Base-by-base conservation (phyloP, 2,888 invertebrate species). In the Pachydiplax longipennis region DNA sequence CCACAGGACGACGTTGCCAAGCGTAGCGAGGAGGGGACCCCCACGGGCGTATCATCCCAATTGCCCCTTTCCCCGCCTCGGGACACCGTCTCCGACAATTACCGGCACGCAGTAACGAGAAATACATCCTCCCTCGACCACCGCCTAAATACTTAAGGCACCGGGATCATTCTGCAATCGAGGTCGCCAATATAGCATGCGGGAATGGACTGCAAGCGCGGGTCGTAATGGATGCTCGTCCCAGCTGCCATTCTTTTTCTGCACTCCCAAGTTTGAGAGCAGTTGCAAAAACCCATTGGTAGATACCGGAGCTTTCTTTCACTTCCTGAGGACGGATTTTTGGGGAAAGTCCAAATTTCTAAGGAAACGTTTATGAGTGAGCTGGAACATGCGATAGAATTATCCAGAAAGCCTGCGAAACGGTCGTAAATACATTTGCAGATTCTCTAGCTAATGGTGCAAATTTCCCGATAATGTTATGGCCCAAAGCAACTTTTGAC, bases 1-100 rank as follows among this genome's bases (percentile, higher is more conserved):
- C 40, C 83, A 31, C 22, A 53, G 13, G 58, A 83, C 87, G 87
- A 65, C 87, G 87, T 87, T 87, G 87, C 87, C 87, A 87, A 87
- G 87, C 87, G 61, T 61, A 58, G 22, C 35, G 12, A n/a, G 25
- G 3, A 13, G 37, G 22, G 48, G 15, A 58, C 83, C 83, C 58
- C 83, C 44, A 58, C 25, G 25, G 73, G 73, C 25, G 73, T 65
- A 65, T 65, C 65, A 65, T 65, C 65, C 35, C 83, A 35, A 18
- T 37, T 15, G 58, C 82, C 31, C 35, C 4, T n/a, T 31, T 31
- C 58, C 25, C 61, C 22, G 73, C 73, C 73, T 25, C 73, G 73
- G 73, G 73, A 25, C 65, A 65, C 22, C 65, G 22, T 65, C 65
- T 65, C n/a, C 25, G 65, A 22, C 73, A 73, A 73, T 73, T 73